These are phyloP conservation scores for Halocynthia roretzi DNA, from an alignment of 23 tunicate species.

Conservation along the genomic window DNA sequence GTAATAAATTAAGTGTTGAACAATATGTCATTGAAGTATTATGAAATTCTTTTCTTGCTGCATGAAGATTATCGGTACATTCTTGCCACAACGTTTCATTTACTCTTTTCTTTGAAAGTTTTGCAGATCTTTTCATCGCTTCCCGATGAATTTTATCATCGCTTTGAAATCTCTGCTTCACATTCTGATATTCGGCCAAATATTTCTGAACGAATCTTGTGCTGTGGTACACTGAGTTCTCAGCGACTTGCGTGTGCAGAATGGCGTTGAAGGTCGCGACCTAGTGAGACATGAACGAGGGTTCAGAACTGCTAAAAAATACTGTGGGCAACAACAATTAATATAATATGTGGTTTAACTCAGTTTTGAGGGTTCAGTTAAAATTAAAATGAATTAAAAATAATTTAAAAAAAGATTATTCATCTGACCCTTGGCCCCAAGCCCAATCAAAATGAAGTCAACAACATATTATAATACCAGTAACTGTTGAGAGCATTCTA, in stretches of 20 bases:
- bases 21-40: slow-evolving; percentile 25
- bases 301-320: too few relatives aligned
- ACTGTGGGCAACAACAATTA: slow-evolving; percentile 1
- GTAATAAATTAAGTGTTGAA: slow-evolving; percentile 8
- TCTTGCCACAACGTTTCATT: slow-evolving; percentile 78
- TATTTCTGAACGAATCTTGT: slow-evolving; percentile 58
- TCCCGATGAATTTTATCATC: slow-evolving; percentile 70
- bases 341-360: neutral
- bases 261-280: slow-evolving; percentile 59
- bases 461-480: too few relatives aligned
- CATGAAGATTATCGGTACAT: slow-evolving; percentile 68
- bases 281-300: too few relatives aligned
- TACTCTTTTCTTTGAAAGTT: slow-evolving; percentile 43
- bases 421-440: too few relatives aligned
- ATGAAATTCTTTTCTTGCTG: slow-evolving; percentile 67
- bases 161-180: slow-evolving; percentile 39
- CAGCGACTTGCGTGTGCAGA: slow-evolving; percentile 55
- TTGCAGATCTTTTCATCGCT: slow-evolving; percentile 65
- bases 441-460: too few relatives aligned
- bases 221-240: slow-evolving; percentile 56
- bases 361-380: neutral
- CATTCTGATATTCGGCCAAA: slow-evolving; percentile 36
- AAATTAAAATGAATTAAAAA: neutral
- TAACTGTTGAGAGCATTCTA: too few relatives aligned
- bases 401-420: neutral